Conservation (phyloP, 2,113 vertebrate species). For the Procapra przewalskii region DNA sequence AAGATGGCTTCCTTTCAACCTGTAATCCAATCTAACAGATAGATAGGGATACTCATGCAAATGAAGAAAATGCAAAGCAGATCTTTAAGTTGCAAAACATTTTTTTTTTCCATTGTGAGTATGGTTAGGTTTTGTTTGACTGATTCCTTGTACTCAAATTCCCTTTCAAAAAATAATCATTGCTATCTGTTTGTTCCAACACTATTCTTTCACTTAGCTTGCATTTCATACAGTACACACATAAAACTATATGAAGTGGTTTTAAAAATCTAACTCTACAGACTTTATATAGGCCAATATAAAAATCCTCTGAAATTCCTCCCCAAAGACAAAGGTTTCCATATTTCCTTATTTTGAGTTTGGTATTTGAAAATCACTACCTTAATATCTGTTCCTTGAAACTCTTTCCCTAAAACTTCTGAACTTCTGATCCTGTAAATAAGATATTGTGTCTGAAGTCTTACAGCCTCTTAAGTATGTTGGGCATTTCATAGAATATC, state of each 20-base stretch:
- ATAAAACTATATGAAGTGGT: not conserved
- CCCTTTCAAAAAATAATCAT: not conserved
- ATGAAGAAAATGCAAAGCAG: slow-evolving; percentile 49
- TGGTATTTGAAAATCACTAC: not conserved
- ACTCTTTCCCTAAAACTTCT: slow-evolving; percentile 35
- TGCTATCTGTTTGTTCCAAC: not conserved
- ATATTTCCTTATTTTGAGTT: not conserved
- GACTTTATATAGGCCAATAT: not conserved
- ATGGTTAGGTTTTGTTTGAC: not conserved
- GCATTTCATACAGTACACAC: not conserved
- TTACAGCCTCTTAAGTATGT: not conserved
- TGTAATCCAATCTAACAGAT: not conserved
- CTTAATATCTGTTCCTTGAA: not conserved
- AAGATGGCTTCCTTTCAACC: not conserved
- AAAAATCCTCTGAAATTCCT: not conserved
- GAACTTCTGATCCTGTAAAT: not conserved
- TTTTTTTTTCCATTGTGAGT: not conserved
- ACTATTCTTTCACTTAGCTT: not conserved
- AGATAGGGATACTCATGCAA: slow-evolving; percentile 7
- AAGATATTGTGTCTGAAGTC: slow-evolving; percentile 45
- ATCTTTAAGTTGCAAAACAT: not conserved
- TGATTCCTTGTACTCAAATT: not conserved
- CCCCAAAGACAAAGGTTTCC: not conserved
- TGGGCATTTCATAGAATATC: slow-evolving; percentile 22
- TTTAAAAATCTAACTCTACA: not conserved